A percentile compares a stretch with the other conserved stretches of the same genome.
phyloP scores from a whole-genome alignment of 2,113 vertebrate species.

The Sclerurus mexicanus region DNA sequence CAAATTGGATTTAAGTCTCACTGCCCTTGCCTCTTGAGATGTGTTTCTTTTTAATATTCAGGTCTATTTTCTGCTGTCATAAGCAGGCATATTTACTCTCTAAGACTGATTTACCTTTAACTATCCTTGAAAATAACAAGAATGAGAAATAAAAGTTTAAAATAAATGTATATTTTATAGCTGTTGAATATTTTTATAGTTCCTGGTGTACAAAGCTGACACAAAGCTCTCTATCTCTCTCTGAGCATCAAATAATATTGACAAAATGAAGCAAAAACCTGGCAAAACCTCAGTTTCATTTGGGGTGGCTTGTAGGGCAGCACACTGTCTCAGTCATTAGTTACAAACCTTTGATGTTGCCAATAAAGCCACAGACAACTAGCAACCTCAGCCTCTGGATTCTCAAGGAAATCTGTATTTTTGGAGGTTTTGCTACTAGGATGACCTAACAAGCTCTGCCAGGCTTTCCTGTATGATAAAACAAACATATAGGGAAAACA shows the following conservation, averaged over 20 bases:
- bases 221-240: neutral
- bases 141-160: neutral
- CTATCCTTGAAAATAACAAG: neutral
- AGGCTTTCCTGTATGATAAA: neutral
- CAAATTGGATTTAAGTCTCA: conserved; percentile 41
- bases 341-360: neutral
- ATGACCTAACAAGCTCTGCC: neutral
- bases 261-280: neutral
- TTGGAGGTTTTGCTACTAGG: neutral
- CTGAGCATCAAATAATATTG: neutral
- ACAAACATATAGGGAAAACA: neutral
- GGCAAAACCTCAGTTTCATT: neutral
- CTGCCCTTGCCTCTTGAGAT: conserved; percentile 10
- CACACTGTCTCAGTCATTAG: neutral
- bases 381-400: neutral
- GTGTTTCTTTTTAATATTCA: conserved; percentile 37
- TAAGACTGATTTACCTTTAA: neutral
- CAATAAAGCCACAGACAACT: neutral
- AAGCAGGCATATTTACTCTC: neutral
- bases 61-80: conserved; percentile 27
- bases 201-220: neutral
- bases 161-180: neutral
- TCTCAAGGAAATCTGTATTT: neutral
- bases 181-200: neutral
- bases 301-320: neutral